Evolutionary conservation across 2,797 vertebrate species (phyloP), one percentile per base, ranked within the genome.

Genomic region (Stomatorhinus walkeri): DNA sequence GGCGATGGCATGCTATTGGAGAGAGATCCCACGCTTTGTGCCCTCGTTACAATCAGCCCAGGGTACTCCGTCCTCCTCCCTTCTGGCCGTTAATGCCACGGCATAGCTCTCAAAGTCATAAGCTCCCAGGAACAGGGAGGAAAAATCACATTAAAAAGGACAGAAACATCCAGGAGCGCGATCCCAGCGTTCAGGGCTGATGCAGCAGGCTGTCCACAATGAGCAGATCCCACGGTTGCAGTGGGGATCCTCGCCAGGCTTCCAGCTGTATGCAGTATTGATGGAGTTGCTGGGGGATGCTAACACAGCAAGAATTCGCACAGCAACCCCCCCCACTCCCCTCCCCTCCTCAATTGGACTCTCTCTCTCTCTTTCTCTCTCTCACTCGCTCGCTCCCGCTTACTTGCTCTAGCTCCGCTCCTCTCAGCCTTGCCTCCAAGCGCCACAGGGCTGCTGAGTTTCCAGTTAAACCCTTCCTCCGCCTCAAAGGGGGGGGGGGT

Each of bases 241-340:
- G 95, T 88, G 91, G 92, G 93, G 93, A 94, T 90, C 94, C 93
- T 90, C 94, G 95, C 95, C 95, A 95, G 95, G 92, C 94, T 91
- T 94, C 93, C 95, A 95, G 96, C 95, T 95, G 95, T 95, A 94
- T 95, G 95, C 96, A 95, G 96, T 96, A 96, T 96, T 96, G 96
- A 96, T 96, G 94, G 95, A 96, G 95, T 95, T 95, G 96, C 95
- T 96, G 94, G 95, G 95, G 95, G 95, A 96, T 97, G 96, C 96
- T 96, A 96, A 95, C 95, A 94, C 96, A 96, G 96, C 96, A 96
- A 93, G 94, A 96, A 95, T 95, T 93, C 94, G 94, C 95, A 89
- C 88, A 90, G 90, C 87, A 76, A 88, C 91, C 90, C 88, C 89
- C 85, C 64, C 28, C 56, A 43, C 87, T 43, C 89, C 89, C 56